phyloP scores from a whole-genome alignment of 2,888 invertebrate species.

The Poecilus cupreus region DNA sequence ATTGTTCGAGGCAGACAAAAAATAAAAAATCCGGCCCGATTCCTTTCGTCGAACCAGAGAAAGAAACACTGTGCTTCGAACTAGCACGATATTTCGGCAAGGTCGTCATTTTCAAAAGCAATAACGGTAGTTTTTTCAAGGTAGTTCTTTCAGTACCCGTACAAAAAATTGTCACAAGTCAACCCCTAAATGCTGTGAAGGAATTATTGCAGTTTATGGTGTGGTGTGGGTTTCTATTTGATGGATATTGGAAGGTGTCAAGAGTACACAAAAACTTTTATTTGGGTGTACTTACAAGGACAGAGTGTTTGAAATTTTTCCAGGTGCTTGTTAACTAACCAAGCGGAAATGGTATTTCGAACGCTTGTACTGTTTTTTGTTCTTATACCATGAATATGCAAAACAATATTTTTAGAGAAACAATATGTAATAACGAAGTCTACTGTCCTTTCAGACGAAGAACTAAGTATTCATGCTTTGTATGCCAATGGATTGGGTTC shows the following conservation, averaged over 20 bases:
- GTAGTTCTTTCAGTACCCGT: not conserved
- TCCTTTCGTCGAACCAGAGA: not conserved
- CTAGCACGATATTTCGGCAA: conserved; percentile 39
- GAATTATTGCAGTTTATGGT: not conserved
- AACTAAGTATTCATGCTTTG: no score
- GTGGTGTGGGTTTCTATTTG: not conserved
- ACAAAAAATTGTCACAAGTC: conserved; percentile 30
- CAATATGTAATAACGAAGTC: no score
- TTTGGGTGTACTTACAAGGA: no score
- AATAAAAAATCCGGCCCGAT: conserved; percentile 21
- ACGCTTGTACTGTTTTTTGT: no score
- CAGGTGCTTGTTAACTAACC: no score
- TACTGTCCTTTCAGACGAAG: no score
- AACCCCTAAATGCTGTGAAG: not conserved
- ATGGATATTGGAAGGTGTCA: not conserved
- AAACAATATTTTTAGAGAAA: no score
- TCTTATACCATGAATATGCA: no score
- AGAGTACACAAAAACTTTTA: not conserved
- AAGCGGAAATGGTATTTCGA: no score
- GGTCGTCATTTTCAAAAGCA: conserved; percentile 45
- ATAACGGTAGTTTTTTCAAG: conserved; percentile 46
- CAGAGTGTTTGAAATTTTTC: no score
- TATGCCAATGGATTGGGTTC: no score
- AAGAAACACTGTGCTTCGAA: not conserved
- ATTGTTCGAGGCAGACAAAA: conserved; percentile 43